Conservation (phyloP, 2,113 vertebrate genomes). For the Ochotona princeps region DNA sequence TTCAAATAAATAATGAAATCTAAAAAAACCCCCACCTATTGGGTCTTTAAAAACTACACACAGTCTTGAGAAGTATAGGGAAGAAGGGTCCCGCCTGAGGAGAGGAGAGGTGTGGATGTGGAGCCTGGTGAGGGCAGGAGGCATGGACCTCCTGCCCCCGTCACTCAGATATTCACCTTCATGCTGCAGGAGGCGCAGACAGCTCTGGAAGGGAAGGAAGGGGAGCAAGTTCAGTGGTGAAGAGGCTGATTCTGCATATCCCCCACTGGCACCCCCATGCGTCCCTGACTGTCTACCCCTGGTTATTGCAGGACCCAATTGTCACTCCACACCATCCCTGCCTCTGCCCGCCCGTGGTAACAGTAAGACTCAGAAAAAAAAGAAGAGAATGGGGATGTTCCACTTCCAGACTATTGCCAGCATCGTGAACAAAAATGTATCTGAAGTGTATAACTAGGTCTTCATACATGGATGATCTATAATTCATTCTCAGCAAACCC, state of each 20-base stretch:
- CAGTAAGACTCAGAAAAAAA: too few relatives aligned
- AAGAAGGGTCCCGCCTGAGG: not conserved
- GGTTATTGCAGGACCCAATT: too few relatives aligned
- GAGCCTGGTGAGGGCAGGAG: not conserved
- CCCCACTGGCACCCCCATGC: not conserved
- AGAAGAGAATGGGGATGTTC: too few relatives aligned
- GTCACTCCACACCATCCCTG: too few relatives aligned
- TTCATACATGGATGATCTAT: not conserved
- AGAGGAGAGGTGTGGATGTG: not conserved
- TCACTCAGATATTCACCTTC: constrained; percentile 89
- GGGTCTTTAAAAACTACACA: not conserved
- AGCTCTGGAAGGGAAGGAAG: constrained; percentile 86
- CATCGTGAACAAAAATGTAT: too few relatives aligned
- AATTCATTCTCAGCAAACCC: not conserved
- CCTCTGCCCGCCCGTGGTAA: too few relatives aligned
- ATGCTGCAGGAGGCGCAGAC: constrained; percentile 94
- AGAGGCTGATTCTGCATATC: too few relatives aligned
- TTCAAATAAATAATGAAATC: not conserved
- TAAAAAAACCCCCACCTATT: not conserved
- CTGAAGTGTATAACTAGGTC: not conserved
- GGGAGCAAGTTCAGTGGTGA: not conserved
- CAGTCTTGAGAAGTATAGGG: not conserved
- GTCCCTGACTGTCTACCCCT: fast-evolving
- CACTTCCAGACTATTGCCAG: too few relatives aligned
- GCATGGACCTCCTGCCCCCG: not conserved